A percentile compares a stretch with the other conserved stretches of the same genome.
Conservation (phyloP, 2,113 vertebrate genomes). For the Alouatta palliata region DNA sequence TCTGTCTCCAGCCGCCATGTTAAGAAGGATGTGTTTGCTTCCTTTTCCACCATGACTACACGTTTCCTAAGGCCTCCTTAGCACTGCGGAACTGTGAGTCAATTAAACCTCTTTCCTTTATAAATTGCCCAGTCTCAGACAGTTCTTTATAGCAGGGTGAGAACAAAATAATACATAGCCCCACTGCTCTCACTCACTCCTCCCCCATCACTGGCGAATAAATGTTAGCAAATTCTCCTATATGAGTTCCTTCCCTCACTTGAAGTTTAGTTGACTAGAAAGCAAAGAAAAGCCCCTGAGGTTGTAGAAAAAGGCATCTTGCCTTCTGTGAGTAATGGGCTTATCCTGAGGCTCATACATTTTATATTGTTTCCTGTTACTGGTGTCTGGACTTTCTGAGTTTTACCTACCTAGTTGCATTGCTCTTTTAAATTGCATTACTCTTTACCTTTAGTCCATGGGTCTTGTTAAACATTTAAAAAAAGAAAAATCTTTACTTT, state of each 20-base stretch:
- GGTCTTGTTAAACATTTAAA: not conserved
- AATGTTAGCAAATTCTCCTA: not conserved
- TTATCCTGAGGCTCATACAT: not conserved
- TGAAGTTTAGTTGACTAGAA: not conserved
- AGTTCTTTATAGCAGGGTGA: no score
- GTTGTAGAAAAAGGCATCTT: not conserved
- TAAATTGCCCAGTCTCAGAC: no score
- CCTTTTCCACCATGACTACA: no score
- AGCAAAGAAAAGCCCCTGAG: not conserved
- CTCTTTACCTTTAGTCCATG: not conserved
- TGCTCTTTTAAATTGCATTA: not conserved
- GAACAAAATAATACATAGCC: no score
- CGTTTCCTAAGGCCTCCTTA: no score
- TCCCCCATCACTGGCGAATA: not conserved
- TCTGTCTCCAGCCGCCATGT: no score
- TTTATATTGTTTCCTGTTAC: not conserved
- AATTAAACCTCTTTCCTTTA: no score
- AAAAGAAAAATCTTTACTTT: not conserved
- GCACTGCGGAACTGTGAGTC: no score
- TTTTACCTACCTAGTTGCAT: not conserved
- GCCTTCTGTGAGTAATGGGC: not conserved
- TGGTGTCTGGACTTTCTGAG: not conserved
- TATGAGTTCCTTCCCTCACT: not conserved
- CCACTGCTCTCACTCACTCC: no score
- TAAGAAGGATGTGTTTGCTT: no score